Base-by-base conservation (phyloP, 2,888 invertebrate genomes). In the Pollenia griseotomentosa region DNA sequence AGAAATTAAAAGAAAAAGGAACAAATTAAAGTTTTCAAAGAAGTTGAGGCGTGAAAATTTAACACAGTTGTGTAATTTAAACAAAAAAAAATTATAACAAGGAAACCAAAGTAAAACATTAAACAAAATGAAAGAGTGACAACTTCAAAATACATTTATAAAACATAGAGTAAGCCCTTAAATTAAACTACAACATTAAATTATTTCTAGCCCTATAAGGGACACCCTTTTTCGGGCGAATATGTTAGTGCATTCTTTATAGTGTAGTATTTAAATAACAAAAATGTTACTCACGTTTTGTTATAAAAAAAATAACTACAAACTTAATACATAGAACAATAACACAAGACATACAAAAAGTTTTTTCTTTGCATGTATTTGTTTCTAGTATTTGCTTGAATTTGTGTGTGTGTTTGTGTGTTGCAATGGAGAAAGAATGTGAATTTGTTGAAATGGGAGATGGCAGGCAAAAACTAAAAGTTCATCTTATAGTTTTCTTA, bases 41-140 rank as follows among this genome's bases (percentile, higher is more conserved):
- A 87, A 83, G 77, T 87, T 87, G 65, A 70, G 86, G 83, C 83
- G 83, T 83, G 83, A 87, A 86, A 87, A 87, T 87, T 81, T 73
- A 77, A 77, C 80, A 78, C 77, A 87, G 75, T 81, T 87, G 65
- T 77, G 75, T 55, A 87, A 77, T 68, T 83, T 73, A 48, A 33
- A 33, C 48, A 68, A 10, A 75, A 75, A 77, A 83, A 46, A 48
- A 75, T 19, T 48, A 23, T 12, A 42, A 51, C 65, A 83, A 73
- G 10, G n/a, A 65, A 84, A 19, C 42, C n/a, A 8, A 66, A 75
- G 53, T 61, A 23, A 68, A 70, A 77, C 44, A 46, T n/a, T 70
- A 55, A 23, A 82, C 71, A 68, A 55, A 79, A 79, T 51, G 65
- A 82, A 80, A 61, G 65, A 83, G 71, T 77, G 73, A 77, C 48